Evolutionary conservation across 2,113 vertebrate species (phyloP).

Genomic region (Ammodytes dubius): DNA sequence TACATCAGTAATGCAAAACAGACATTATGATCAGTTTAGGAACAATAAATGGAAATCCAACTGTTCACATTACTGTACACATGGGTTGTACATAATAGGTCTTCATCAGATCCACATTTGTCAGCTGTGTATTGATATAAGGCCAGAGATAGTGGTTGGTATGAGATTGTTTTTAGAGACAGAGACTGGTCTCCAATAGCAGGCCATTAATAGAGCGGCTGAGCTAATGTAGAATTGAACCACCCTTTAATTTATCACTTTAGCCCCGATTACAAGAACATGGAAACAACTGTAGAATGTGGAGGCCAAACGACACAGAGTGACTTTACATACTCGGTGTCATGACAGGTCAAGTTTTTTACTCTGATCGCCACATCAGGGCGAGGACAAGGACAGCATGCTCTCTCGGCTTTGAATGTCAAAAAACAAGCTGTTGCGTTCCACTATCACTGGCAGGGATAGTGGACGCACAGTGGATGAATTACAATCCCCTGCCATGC

Average conservation of each 20-base stretch:
- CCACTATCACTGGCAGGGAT: constrained; percentile 78
- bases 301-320: constrained; percentile 7
- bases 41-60: neutral
- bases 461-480: constrained; percentile 77
- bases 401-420: constrained; percentile 77
- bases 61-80: neutral
- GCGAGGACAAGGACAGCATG: constrained; percentile 70
- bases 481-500: constrained; percentile 76
- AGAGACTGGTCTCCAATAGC: neutral
- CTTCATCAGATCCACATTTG: neutral
- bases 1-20: neutral
- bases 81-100: neutral
- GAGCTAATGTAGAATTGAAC: neutral
- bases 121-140: neutral
- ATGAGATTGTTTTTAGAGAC: neutral
- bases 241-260: neutral
- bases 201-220: neutral
- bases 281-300: constrained; percentile 33
- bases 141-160: neutral
- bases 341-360: constrained; percentile 59
- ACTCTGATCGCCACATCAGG: constrained; percentile 62
- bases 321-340: constrained; percentile 51
- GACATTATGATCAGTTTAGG: neutral
- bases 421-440: constrained; percentile 80
- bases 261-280: constrained; percentile 5